Base-by-base conservation (phyloP, 2,797 vertebrate genomes). In the Aulostomus chinensis region DNA sequence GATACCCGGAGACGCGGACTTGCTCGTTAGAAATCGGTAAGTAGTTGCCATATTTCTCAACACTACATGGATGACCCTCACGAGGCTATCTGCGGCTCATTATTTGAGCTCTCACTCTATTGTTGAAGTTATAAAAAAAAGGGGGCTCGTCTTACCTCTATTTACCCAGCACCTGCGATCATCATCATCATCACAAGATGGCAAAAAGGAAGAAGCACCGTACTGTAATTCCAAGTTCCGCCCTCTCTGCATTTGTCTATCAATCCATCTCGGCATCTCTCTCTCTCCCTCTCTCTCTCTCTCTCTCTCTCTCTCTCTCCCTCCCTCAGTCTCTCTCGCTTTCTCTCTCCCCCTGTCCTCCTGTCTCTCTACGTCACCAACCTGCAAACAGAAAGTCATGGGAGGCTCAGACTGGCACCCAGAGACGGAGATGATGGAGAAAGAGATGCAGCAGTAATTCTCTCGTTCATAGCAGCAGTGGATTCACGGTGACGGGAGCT, bases 11-110 rank as follows among this genome's bases (percentile, higher is more conserved):
- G 93, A 96, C 83, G 86, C 85, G 73, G 95, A 96, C 50, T 87
- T 96, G 76, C 95, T 97, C 49, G 82, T 96, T 84, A 92, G 94
- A 73, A 97, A 96, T 91, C 92, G 95, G 96, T 97, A 91, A 95
- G 94, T n/a, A n/a, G n/a, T 88, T 63, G 66, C 56, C 48, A 5
- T 54, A 45, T 35, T 36, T n/a, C n/a, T n/a, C n/a, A n/a, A n/a
- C n/a, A n/a, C n/a, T n/a, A n/a, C n/a, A n/a, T n/a, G n/a, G n/a
- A n/a, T n/a, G n/a, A n/a, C n/a, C n/a, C n/a, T n/a, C n/a, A n/a
- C n/a, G n/a, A n/a, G n/a, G n/a, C n/a, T n/a, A n/a, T n/a, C n/a
- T n/a, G n/a, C n/a, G n/a, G n/a, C n/a, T n/a, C n/a, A n/a, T n/a
- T n/a, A n/a, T n/a, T n/a, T n/a, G n/a, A n/a, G n/a, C n/a, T 17